phyloP scores from a whole-genome alignment of 2,888 invertebrate species.

The Eristalis tenax region DNA sequence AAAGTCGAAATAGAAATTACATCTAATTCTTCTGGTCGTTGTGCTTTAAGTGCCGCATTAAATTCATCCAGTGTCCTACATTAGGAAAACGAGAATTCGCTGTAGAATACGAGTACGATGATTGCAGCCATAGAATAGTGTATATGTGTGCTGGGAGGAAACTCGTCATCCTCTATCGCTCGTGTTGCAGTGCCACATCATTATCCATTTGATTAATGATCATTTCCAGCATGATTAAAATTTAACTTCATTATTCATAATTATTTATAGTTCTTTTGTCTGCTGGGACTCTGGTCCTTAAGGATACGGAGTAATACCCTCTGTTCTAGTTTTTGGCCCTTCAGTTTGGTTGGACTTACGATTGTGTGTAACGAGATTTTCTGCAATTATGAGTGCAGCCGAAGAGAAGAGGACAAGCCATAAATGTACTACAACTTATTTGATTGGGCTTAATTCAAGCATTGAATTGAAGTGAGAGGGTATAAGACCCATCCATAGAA shows the following conservation, averaged over 20 bases:
- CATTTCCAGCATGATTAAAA: background rate
- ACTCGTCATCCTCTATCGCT: background rate
- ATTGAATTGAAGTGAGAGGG: no score
- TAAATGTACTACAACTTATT: no score
- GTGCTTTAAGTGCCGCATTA: background rate
- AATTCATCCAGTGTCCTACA: conserved; percentile 7
- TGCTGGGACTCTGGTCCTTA: background rate
- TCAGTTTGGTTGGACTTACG: background rate
- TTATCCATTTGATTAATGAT: background rate
- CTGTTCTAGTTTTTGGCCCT: background rate
- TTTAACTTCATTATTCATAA: background rate
- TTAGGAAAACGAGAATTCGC: background rate
- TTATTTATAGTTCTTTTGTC: background rate
- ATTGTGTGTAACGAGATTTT: background rate
- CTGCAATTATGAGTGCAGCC: background rate
- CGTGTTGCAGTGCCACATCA: background rate
- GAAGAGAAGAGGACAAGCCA: background rate
- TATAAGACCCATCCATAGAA: no score
- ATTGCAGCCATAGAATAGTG: background rate
- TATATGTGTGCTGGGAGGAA: background rate
- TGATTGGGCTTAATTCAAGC: no score
- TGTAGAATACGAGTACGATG: background rate
- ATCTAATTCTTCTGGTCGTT: conserved; percentile 1
- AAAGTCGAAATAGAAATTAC: conserved; percentile 1
- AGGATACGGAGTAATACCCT: background rate